Evolutionary conservation across 2,113 vertebrate species (phyloP).

Genomic region (Athene cunicularia): DNA sequence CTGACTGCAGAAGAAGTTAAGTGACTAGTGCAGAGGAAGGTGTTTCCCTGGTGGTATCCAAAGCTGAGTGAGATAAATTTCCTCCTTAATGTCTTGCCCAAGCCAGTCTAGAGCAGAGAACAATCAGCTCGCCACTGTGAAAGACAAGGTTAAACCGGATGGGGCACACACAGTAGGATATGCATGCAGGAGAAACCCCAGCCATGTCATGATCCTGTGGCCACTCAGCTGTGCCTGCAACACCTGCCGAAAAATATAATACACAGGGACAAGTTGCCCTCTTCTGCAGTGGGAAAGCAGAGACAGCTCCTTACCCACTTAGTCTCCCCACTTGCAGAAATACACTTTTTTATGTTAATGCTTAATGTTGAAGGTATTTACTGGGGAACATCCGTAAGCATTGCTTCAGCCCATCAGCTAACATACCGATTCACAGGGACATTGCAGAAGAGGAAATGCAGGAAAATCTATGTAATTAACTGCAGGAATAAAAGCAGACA

Average conservation of each 20-base stretch:
- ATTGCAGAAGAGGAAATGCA: constrained; percentile 9
- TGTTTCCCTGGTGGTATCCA: background rate
- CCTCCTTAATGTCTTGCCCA: background rate
- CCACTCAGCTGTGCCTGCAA: background rate
- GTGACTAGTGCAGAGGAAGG: background rate
- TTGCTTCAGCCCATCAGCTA: background rate
- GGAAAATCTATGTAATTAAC: constrained; percentile 36
- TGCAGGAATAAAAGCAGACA: constrained; percentile 18
- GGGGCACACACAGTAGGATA: background rate
- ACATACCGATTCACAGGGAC: background rate
- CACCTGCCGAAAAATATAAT: background rate
- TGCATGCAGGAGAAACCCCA: background rate
- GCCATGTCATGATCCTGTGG: background rate
- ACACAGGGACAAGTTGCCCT: background rate
- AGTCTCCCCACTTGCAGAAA: background rate
- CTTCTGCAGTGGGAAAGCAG: background rate
- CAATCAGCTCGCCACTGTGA: background rate
- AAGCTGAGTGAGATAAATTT: background rate
- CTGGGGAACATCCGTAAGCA: background rate
- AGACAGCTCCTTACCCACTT: background rate
- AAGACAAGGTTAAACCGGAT: background rate
- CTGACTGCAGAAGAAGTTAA: background rate
- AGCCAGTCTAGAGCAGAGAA: background rate
- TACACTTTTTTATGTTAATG: background rate
- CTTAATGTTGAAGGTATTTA: background rate